phyloP scores from a whole-genome alignment of 2,113 vertebrate genomes.

The Lichenostomus cassidix region DNA sequence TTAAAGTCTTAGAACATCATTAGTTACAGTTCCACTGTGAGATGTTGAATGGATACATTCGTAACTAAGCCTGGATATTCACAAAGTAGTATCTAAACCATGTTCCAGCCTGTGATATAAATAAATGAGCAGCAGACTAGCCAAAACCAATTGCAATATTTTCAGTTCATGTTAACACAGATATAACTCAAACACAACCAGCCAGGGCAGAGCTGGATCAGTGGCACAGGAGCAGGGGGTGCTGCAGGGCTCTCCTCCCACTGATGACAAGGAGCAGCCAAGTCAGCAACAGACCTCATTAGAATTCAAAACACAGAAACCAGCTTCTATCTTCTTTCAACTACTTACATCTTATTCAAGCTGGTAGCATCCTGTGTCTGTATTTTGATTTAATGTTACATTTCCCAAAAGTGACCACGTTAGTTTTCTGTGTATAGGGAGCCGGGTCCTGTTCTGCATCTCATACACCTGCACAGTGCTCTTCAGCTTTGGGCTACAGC shows the following conservation, averaged over 20 bases:
- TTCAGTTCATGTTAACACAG: not conserved
- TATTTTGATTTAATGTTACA: not conserved
- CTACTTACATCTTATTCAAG: not conserved
- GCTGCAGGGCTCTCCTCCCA: not conserved
- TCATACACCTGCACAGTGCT: not conserved
- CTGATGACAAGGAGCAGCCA: not conserved
- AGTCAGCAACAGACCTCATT: not conserved
- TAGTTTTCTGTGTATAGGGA: not conserved
- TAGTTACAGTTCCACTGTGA: not conserved
- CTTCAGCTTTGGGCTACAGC: not conserved
- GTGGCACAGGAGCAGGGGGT: not conserved
- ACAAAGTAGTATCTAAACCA: not conserved
- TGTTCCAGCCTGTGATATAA: not conserved
- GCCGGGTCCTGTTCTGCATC: not conserved
- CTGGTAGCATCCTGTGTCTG: not conserved
- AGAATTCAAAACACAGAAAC: not conserved
- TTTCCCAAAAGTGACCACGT: rapidly evolving
- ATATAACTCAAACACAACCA: not conserved
- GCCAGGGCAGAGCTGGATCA: not conserved
- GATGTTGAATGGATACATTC: not conserved
- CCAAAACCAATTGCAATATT: not conserved
- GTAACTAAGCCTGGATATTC: not conserved
- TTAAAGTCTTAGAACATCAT: not conserved
- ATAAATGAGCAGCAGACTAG: not conserved
- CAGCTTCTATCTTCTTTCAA: not conserved